Conservation (phyloP, 2,888 invertebrate species). For the Agonopterix alstromeriana region DNA sequence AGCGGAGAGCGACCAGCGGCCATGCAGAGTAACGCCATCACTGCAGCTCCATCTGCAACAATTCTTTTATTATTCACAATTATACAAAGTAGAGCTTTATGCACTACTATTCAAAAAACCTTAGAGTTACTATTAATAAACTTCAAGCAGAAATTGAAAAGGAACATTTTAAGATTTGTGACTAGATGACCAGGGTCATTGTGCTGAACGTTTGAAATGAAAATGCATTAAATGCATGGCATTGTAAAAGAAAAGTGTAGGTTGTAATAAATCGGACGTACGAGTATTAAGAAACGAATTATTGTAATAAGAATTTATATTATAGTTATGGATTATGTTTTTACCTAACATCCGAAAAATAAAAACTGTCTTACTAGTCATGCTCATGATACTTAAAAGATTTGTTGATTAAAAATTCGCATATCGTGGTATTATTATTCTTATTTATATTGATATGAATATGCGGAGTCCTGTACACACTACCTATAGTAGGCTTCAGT, state of each 20-base stretch:
- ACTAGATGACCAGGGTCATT: conserved; percentile 49
- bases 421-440: too few species aligned
- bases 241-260: conserved; percentile 20
- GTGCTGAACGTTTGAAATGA: conserved; percentile 13
- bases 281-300: conserved; percentile 61
- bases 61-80: conserved; percentile 14
- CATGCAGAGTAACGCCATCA: conserved; percentile 69
- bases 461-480: too few species aligned
- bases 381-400: too few species aligned
- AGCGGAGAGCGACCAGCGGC: conserved; percentile 84
- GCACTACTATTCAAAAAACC: conserved; percentile 1
- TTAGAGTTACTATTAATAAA: too few species aligned
- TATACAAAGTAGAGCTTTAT: conserved; percentile 24
- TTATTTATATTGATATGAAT: too few species aligned
- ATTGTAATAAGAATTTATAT: conserved; percentile 32
- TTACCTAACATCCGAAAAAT: too few species aligned
- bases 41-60: conserved; percentile 21
- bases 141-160: conserved; percentile 16
- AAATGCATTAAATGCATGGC: conserved; percentile 30
- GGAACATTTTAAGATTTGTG: conserved; percentile 31
- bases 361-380: too few species aligned
- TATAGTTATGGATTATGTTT: too few species aligned
- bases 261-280: conserved; percentile 22
- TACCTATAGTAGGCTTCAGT: too few species aligned
- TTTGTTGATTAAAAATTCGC: too few species aligned